Evolutionary conservation across 2,888 invertebrate genomes (phyloP).

Genomic region (Aethes cnicana): DNA sequence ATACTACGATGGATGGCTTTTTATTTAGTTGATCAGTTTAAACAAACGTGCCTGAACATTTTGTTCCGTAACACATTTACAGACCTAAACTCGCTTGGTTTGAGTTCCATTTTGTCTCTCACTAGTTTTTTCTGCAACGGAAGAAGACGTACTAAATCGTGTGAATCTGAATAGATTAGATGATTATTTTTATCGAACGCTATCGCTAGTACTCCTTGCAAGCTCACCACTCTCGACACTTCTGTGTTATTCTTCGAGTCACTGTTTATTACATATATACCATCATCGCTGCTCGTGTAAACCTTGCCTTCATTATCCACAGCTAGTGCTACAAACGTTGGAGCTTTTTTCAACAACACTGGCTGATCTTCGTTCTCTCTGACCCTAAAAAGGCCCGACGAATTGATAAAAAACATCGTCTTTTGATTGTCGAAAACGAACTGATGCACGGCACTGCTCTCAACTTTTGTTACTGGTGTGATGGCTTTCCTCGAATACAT

Average conservation of each 20-base stretch:
- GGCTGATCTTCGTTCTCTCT: constrained; percentile 36
- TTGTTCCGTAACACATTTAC: too few species aligned
- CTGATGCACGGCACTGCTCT: constrained; percentile 54
- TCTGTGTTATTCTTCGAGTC: constrained; percentile 42
- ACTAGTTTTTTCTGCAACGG: too few species aligned
- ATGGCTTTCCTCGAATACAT: constrained; percentile 53
- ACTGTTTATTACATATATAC: constrained; percentile 59
- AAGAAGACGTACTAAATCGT: constrained; percentile 55
- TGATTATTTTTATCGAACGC: constrained; percentile 63
- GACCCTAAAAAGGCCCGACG: constrained; percentile 59
- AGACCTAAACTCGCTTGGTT: too few species aligned
- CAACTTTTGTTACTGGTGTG: constrained; percentile 43
- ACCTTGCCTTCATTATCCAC: constrained; percentile 57
- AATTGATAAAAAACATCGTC: constrained; percentile 65
- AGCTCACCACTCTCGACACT: constrained; percentile 54
- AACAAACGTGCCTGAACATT: too few species aligned
- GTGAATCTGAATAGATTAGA: constrained; percentile 67
- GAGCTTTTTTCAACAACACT: constrained; percentile 48
- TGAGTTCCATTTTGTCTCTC: too few species aligned
- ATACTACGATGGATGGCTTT: too few species aligned
- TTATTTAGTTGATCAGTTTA: too few species aligned
- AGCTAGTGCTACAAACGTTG: constrained; percentile 59
- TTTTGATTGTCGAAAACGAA: constrained; percentile 59
- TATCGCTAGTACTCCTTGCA: constrained; percentile 61
- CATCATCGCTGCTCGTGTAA: constrained; percentile 63